Evolutionary conservation across 2,888 invertebrate species (phyloP).

Genomic region (Fissipunctia ypsillon): DNA sequence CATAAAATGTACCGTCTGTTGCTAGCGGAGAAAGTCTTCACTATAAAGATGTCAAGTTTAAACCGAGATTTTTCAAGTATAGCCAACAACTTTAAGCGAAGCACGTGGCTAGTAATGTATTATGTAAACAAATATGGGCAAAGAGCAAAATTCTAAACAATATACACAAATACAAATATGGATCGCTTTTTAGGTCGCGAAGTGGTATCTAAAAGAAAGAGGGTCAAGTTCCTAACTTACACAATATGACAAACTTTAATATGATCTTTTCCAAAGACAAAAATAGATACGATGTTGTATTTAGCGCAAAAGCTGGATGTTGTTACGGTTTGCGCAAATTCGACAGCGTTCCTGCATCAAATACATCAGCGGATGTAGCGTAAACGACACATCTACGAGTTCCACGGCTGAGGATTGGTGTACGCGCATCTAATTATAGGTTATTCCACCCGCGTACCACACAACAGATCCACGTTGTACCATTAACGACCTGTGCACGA

Average conservation of each 20-base stretch:
- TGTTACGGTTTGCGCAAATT: conserved; percentile 60
- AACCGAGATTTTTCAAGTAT: conserved; percentile 10
- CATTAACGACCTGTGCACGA: conserved; percentile 88
- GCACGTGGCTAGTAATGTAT: conserved; percentile 26
- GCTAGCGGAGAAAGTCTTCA: background rate
- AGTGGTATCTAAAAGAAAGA: conserved; percentile 34
- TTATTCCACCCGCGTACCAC: conserved; percentile 88
- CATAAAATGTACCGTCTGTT: background rate
- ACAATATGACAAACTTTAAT: conserved; percentile 1
- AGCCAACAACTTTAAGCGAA: conserved; percentile 4
- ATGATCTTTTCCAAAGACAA: background rate
- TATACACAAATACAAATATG: conserved; percentile 45
- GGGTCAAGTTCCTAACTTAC: conserved; percentile 43
- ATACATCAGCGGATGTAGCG: conserved; percentile 79
- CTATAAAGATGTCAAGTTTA: conserved; percentile 11
- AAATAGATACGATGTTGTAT: conserved; percentile 10
- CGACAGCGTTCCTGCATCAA: conserved; percentile 70
- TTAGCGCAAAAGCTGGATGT: conserved; percentile 26
- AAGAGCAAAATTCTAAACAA: conserved; percentile 39
- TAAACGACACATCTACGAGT: conserved; percentile 84
- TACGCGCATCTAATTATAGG: conserved; percentile 90
- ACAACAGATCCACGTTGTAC: conserved; percentile 86
- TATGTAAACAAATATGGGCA: conserved; percentile 17
- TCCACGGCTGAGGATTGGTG: conserved; percentile 83
- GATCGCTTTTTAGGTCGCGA: conserved; percentile 45